Conservation (phyloP, 2,797 vertebrate genomes). For the Myripristis murdjan region DNA sequence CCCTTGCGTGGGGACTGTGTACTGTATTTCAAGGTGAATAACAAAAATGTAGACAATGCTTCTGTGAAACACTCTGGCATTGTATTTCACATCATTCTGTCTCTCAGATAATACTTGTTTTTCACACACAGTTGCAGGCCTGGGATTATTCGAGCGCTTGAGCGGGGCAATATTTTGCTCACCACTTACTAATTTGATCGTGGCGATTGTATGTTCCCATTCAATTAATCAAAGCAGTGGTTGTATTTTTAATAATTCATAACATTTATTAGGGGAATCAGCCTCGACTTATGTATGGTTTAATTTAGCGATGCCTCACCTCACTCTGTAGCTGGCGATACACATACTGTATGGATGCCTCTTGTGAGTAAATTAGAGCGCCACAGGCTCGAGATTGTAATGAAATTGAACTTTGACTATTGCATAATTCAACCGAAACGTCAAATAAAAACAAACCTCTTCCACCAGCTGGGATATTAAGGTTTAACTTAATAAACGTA, state of each 20-base stretch:
- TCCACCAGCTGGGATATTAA: neutral
- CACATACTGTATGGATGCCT: neutral
- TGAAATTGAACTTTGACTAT: slow-evolving; percentile 1
- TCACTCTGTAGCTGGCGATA: neutral
- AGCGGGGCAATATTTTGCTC: neutral
- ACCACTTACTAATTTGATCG: neutral
- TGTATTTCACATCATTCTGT: neutral
- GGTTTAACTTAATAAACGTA: slow-evolving; percentile 9
- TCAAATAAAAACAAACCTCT: slow-evolving; percentile 10
- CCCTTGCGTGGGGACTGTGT: slow-evolving; percentile 34
- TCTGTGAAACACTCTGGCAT: neutral
- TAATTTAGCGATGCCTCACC: slow-evolving; percentile 6
- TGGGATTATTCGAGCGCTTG: neutral
- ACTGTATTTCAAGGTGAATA: slow-evolving; percentile 1
- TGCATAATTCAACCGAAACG: slow-evolving; percentile 5
- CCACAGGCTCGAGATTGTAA: slow-evolving; percentile 3
- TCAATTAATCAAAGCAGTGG: slow-evolving; percentile 7
- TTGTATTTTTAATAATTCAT: neutral
- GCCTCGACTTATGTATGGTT: neutral
- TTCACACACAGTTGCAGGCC: neutral
- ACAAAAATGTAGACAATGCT: neutral
- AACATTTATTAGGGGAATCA: neutral
- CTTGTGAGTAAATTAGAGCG: neutral
- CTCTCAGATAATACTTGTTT: neutral
- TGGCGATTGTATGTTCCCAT: neutral